These are phyloP conservation scores for Vimba vimba DNA, from an alignment of 2,113 vertebrate species.

Conservation along the genomic window DNA sequence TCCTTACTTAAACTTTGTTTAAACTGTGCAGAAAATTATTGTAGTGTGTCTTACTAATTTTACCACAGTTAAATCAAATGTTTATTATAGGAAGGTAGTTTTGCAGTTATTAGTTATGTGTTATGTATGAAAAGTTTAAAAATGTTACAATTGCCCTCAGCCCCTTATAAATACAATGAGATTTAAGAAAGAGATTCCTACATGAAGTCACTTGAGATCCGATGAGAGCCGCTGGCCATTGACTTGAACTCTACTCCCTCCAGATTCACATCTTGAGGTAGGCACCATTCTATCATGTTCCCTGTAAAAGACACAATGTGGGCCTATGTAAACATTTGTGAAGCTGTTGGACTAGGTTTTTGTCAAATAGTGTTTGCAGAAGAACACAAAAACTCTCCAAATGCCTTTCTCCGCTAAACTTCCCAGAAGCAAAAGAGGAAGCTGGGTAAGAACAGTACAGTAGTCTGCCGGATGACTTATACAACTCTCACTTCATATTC, in stretches of 20 bases:
- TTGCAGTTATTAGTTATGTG: too few relatives aligned
- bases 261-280: slow-evolving; percentile 93
- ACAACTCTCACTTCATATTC: slow-evolving; percentile 1
- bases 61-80: too few relatives aligned
- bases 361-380: slow-evolving; percentile 5
- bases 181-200: slow-evolving; percentile 69
- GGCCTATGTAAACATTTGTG: neutral
- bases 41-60: too few relatives aligned
- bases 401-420: neutral
- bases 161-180: neutral
- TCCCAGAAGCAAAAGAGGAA: slow-evolving; percentile 45
- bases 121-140: too few relatives aligned
- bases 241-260: slow-evolving; percentile 99
- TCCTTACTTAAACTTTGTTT: too few relatives aligned
- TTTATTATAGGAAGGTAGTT: too few relatives aligned
- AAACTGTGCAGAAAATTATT: too few relatives aligned
- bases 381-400: neutral
- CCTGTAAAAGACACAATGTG: slow-evolving; percentile 73
- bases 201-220: slow-evolving; percentile 96
- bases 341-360: slow-evolving; percentile 7
- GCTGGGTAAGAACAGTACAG: slow-evolving; percentile 14
- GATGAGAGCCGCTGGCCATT: slow-evolving; percentile 97
- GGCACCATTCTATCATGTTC: slow-evolving; percentile 97
- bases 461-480: slow-evolving; percentile 33
- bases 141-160: neutral